These are phyloP conservation scores for Plagiodera versicolora DNA, from an alignment of 2,888 invertebrate species.

Conservation along the genomic window DNA sequence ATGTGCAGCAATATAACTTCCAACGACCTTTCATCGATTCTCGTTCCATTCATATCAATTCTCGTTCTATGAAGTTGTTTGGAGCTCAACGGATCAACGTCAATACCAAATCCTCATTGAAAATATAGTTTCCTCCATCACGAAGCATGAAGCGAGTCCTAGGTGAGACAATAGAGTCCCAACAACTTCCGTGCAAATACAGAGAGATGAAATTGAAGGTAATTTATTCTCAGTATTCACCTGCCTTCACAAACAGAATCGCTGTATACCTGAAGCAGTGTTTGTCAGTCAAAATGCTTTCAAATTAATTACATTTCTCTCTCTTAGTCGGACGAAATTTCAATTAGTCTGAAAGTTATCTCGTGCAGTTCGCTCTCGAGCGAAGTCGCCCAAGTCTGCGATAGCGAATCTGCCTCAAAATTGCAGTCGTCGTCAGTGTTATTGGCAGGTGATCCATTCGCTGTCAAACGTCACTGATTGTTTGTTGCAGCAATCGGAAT, in stretches of 20 bases:
- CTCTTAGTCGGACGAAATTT: conserved; percentile 39
- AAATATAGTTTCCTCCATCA: background rate
- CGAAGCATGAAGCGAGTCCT: background rate
- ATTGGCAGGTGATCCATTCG: background rate
- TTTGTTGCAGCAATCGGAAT: background rate
- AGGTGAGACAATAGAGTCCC: background rate
- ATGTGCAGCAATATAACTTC: too few relatives aligned
- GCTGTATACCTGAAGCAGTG: conserved; percentile 20
- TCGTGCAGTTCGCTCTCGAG: conserved; percentile 12
- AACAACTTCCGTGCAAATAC: background rate
- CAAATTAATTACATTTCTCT: conserved; percentile 34
- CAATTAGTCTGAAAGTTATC: conserved; percentile 41
- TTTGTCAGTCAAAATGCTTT: conserved; percentile 38
- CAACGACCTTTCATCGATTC: too few relatives aligned
- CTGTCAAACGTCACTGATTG: background rate
- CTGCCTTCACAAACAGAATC: conserved; percentile 20
- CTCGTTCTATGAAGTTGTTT: background rate
- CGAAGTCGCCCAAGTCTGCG: background rate
- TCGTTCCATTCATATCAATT: too few relatives aligned
- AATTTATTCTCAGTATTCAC: conserved; percentile 10
- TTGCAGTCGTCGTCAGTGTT: background rate
- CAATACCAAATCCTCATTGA: background rate
- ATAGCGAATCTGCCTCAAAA: background rate
- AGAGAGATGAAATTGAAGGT: conserved; percentile 16
- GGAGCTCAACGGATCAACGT: background rate